These are phyloP conservation scores for Eremophila alpestris DNA, from an alignment of 2,797 vertebrate species.

Conservation along the genomic window DNA sequence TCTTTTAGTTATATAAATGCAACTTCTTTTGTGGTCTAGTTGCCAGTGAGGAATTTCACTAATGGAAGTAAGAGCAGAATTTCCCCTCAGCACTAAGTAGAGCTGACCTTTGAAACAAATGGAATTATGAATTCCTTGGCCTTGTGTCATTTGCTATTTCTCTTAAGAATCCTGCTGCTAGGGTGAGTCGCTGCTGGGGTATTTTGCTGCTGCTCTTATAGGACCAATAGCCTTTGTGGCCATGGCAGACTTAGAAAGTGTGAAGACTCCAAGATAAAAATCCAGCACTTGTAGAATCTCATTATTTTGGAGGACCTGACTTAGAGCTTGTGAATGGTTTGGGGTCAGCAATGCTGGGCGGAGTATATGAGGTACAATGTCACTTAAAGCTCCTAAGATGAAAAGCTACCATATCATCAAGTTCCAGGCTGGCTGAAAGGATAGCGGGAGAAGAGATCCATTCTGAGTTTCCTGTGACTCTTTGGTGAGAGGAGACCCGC, in stretches of 20 bases:
- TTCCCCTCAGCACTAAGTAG: neutral
- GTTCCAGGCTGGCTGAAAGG: neutral
- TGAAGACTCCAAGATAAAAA: neutral
- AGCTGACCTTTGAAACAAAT: conserved; percentile 46
- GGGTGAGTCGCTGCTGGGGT: neutral
- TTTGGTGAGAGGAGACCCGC: neutral
- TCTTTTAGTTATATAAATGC: neutral
- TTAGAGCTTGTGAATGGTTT: neutral
- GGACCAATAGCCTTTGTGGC: neutral
- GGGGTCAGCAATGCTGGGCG: neutral
- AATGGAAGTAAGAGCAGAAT: conserved; percentile 5
- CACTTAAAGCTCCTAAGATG: neutral
- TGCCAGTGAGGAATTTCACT: neutral
- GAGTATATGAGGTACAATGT: neutral
- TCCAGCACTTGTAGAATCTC: neutral
- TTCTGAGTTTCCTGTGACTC: neutral
- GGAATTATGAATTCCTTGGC: conserved; percentile 14
- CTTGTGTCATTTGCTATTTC: neutral
- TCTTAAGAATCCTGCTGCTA: neutral
- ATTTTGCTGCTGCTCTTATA: neutral
- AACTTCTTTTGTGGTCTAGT: neutral
- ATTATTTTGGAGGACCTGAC: neutral
- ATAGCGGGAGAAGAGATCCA: neutral
- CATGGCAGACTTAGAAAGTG: neutral
- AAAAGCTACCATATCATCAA: neutral